Base-by-base conservation (phyloP, 2,888 invertebrate genomes). In the Phytoseiulus persimilis region DNA sequence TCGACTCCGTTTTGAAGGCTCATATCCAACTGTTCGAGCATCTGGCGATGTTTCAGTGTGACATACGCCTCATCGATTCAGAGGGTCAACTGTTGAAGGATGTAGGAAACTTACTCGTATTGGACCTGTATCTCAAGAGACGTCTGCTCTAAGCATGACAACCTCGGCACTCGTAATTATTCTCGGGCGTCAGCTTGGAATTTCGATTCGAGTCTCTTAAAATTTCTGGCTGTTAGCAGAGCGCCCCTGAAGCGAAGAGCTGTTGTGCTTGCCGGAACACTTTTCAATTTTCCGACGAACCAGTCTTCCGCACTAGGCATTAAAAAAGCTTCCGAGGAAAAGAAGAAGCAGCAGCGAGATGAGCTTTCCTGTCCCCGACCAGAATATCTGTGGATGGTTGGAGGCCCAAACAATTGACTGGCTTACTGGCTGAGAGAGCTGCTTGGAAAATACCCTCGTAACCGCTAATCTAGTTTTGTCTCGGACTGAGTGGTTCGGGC, bases 381-480 rank as follows among this genome's bases (percentile, higher is more conserved):
- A 65, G 65, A 65, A 65, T 65, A 65, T 65, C 65, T 65, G 65
- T 65, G 65, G 18, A 65, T 23, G 65, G 65, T 6, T 65, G 65
- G 65, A 65, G 65, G 65, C 65, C 65, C 65, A 6, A 65, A 39
- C 39, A 39, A 39, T 9, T 9, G 39, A 39, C 39, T 39, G 39
- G 9, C 39, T 39, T 9, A 39, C 39, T 28, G 65, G 9, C 5
- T 65, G 65, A 65, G 23, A 65, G 28, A 65, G 18, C 65, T 18
- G 65, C 23, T 65, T 65, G 65, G 28, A 65, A 65, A 65, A 18
- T 65, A 65, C 28, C 65, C 65, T 65, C 65, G 65, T 65, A 65
- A 65, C 65, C 65, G 65, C 65, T 65, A 65, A 65, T 65, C 65
- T 65, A 65, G 65, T 65, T 65, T 65, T 65, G 65, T 65, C 65